Conservation (phyloP, 2,888 invertebrate species). For the Drosophila fungiperda region DNA sequence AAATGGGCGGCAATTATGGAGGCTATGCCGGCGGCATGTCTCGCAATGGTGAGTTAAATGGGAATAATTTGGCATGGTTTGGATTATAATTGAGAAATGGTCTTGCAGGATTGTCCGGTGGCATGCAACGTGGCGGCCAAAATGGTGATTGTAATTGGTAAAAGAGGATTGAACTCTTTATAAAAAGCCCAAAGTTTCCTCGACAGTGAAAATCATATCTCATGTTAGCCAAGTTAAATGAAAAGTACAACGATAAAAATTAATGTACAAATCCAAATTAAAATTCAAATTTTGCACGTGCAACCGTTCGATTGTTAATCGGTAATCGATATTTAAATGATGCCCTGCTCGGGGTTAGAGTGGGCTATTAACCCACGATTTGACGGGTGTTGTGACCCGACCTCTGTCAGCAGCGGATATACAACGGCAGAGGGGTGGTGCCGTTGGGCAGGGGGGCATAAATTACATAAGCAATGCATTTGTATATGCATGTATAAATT, state of each 20-base stretch:
- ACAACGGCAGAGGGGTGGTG: background rate
- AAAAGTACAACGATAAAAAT: background rate
- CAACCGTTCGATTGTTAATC: background rate
- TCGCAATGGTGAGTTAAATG: constrained; percentile 44
- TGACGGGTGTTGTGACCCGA: constrained; percentile 75
- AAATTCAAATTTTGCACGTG: background rate
- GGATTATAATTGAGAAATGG: background rate
- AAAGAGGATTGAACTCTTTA: background rate
- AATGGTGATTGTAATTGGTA: constrained; percentile 49
- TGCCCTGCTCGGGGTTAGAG: constrained; percentile 37
- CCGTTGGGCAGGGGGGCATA: constrained; percentile 50
- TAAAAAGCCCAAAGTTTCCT: background rate
- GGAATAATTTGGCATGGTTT: background rate
- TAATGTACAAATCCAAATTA: background rate
- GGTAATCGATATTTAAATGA: constrained; percentile 60
- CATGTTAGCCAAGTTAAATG: constrained; percentile 6
- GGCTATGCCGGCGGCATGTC: constrained; percentile 35
- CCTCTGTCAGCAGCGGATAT: constrained; percentile 70
- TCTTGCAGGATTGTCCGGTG: constrained; percentile 19
- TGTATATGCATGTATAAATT: constrained; percentile 73
- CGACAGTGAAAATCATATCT: background rate
- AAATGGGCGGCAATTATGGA: constrained; percentile 42
- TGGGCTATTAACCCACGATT: constrained; percentile 63
- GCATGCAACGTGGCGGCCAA: constrained; percentile 39
- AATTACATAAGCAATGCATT: constrained; percentile 69